A percentile compares a stretch with the other conserved stretches of the same genome.
Evolutionary conservation across 2,797 vertebrate species (phyloP).

Genomic region (Crocidura indochinensis): DNA sequence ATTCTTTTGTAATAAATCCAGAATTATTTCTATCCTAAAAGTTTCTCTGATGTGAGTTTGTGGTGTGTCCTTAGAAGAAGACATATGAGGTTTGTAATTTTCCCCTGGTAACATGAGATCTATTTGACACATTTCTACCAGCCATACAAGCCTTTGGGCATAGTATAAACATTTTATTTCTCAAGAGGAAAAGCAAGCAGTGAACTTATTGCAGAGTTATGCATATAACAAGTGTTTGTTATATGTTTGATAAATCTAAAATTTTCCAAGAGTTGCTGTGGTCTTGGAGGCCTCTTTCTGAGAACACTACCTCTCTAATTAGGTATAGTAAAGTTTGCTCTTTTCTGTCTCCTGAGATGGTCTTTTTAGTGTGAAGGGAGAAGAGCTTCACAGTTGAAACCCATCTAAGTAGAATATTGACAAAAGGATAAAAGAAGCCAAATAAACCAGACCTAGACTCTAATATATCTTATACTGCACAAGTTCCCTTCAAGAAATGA

Average conservation of each 20-base stretch:
- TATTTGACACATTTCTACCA: neutral
- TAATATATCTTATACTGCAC: slow-evolving; percentile 42
- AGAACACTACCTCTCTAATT: slow-evolving; percentile 36
- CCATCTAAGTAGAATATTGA: slow-evolving; percentile 51
- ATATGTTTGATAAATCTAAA: slow-evolving; percentile 5
- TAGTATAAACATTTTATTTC: neutral
- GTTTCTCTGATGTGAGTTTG: no score
- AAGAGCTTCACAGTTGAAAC: neutral
- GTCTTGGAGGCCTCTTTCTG: neutral
- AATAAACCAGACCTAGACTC: slow-evolving; percentile 35
- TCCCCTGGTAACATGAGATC: neutral
- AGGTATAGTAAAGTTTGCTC: slow-evolving; percentile 8
- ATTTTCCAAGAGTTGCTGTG: neutral
- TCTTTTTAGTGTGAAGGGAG: neutral
- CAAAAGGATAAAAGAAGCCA: slow-evolving; percentile 29
- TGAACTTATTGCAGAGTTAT: neutral
- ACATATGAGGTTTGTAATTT: neutral
- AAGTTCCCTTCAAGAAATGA: neutral
- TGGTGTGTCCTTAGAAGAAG: neutral
- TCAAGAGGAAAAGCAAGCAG: neutral
- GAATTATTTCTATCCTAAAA: no score
- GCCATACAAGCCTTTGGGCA: neutral
- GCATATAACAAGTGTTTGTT: neutral
- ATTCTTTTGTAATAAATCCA: no score
- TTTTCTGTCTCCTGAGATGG: neutral